phyloP scores from a whole-genome alignment of 2,888 invertebrate genomes.

The Macrophya alboannulata region DNA sequence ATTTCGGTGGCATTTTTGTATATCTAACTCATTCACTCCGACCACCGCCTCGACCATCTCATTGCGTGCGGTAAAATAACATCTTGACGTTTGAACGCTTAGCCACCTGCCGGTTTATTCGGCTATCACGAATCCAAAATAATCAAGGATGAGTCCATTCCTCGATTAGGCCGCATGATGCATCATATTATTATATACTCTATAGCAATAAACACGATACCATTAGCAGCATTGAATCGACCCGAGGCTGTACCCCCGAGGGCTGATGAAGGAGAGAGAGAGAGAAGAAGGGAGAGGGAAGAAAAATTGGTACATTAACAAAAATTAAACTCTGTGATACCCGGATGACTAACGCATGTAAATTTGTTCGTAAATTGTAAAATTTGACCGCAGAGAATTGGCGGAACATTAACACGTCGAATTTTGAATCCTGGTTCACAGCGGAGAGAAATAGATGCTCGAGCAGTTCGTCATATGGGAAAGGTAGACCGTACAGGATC shows the following conservation, averaged over 20 bases:
- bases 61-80: conserved; percentile 27
- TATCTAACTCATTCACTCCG: neutral
- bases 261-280: conserved; percentile 5
- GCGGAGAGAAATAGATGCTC: neutral
- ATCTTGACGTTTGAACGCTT: conserved; percentile 44
- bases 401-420: neutral
- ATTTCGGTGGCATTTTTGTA: too few relatives aligned
- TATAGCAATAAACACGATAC: conserved; percentile 64
- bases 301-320: neutral
- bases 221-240: conserved; percentile 75
- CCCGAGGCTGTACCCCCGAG: neutral
- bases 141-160: conserved; percentile 70
- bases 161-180: conserved; percentile 73
- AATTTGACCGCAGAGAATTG: neutral
- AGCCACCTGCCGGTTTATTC: conserved; percentile 50
- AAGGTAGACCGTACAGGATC: neutral
- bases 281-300: too few relatives aligned
- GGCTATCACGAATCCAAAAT: conserved; percentile 61
- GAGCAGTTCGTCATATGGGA: neutral
- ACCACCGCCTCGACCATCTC: neutral
- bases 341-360: too few relatives aligned
- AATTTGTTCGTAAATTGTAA: neutral
- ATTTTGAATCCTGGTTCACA: neutral
- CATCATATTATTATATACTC: conserved; percentile 70
- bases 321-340: neutral